Conservation (phyloP, 2,888 invertebrate genomes). For the Palloptera scutellata region DNA sequence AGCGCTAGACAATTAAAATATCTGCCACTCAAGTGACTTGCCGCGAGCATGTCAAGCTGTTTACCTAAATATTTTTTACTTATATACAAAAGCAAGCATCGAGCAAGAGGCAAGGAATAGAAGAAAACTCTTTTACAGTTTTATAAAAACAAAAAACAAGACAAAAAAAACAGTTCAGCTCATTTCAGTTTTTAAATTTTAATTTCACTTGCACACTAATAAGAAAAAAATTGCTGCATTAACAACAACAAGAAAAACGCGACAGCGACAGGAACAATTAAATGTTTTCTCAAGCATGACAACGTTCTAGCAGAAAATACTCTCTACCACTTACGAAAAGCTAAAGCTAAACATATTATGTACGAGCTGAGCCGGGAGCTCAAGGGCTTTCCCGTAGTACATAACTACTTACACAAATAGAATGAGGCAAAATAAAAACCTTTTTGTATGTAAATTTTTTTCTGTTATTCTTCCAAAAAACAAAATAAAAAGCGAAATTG, state of each 20-base stretch:
- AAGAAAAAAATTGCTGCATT: not conserved
- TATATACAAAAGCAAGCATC: not conserved
- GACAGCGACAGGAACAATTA: slow-evolving; percentile 41
- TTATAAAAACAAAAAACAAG: not conserved
- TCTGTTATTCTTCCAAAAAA: not conserved
- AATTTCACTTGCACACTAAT: not conserved
- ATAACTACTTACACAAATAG: too few species aligned
- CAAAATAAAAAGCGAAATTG: slow-evolving; percentile 9
- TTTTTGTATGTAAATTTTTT: slow-evolving; percentile 43
- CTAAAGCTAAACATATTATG: not conserved
- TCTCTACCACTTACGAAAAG: not conserved
- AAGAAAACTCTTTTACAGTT: too few species aligned
- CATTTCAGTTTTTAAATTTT: not conserved
- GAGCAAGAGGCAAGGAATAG: not conserved
- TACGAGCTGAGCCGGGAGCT: not conserved
- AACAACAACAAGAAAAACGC: slow-evolving; percentile 10
- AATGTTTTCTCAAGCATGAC: slow-evolving; percentile 41
- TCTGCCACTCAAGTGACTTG: slow-evolving; percentile 35
- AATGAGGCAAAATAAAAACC: slow-evolving; percentile 35
- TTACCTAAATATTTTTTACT: not conserved
- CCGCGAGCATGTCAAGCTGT: slow-evolving; percentile 24
- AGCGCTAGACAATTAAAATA: slow-evolving; percentile 41
- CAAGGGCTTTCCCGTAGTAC: slow-evolving; percentile 44
- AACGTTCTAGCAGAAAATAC: slow-evolving; percentile 34
- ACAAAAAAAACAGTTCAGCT: not conserved